Conservation (phyloP, 2,888 invertebrate species). For the Leptinotarsa peninsularis region DNA sequence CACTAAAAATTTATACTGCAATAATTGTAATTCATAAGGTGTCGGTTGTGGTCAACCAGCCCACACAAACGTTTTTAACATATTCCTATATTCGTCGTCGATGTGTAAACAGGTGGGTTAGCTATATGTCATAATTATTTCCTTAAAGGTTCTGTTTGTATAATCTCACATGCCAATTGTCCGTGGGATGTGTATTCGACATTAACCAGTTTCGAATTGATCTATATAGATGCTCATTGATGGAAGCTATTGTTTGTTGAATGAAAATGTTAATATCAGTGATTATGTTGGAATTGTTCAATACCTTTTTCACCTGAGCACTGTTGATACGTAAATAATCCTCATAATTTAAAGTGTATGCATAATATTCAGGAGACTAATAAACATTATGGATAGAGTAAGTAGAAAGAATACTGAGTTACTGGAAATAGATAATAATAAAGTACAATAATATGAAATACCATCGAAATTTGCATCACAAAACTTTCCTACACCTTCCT, state of each 20-base stretch:
- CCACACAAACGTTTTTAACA: not conserved
- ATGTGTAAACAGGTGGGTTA: slow-evolving; percentile 23
- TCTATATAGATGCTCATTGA: not conserved
- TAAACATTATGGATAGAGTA: no score
- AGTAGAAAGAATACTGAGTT: no score
- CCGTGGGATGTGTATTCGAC: not conserved
- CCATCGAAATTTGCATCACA: no score
- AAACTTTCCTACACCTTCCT: no score
- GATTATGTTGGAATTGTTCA: not conserved
- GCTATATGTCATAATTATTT: slow-evolving; percentile 16
- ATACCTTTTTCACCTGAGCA: no score
- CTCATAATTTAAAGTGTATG: no score
- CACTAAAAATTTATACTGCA: not conserved
- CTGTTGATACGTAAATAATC: no score
- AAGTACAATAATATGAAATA: no score
- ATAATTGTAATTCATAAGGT: not conserved
- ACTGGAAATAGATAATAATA: no score
- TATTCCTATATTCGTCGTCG: slow-evolving; percentile 13
- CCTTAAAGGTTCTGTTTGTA: slow-evolving; percentile 10
- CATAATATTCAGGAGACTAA: no score
- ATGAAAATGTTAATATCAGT: not conserved
- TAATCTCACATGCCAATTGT: not conserved
- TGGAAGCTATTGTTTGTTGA: not conserved
- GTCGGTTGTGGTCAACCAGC: not conserved
- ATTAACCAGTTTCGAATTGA: not conserved